Evolutionary conservation across 37 sponge, comb jelly and placozoan species (phyloP).

Genomic region (Theonella swinhoei): DNA sequence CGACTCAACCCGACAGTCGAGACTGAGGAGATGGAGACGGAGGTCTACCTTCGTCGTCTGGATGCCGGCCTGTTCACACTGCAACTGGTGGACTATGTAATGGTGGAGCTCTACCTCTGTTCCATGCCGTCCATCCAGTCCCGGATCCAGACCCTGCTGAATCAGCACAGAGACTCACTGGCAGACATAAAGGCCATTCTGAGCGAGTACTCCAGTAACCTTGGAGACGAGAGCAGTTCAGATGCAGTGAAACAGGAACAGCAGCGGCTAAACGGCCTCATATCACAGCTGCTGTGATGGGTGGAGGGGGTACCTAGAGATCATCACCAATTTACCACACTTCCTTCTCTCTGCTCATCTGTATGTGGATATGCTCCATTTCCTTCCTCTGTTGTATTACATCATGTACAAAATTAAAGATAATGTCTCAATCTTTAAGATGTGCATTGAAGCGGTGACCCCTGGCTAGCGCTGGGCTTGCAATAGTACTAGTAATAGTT

Average conservation of each 20-base stretch:
- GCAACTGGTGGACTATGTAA: conserved; percentile 87
- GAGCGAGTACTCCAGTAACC: conserved; percentile 61
- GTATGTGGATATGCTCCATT: too few relatives aligned
- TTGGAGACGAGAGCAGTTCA: conserved; percentile 32
- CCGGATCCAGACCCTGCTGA: conserved; percentile 65
- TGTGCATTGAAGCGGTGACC: too few relatives aligned
- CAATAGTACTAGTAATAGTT: too few relatives aligned
- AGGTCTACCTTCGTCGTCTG: conserved; percentile 76
- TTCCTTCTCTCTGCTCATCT: background rate
- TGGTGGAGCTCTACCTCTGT: conserved; percentile 69
- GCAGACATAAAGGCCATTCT: conserved; percentile 48
- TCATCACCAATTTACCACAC: background rate
- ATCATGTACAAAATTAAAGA: too few relatives aligned
- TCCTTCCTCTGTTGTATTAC: too few relatives aligned
- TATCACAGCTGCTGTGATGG: background rate
- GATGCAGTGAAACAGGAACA: conserved; percentile 16
- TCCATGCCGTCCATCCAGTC: conserved; percentile 28
- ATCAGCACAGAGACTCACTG: conserved; percentile 65
- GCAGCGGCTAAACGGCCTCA: conserved; percentile 1
- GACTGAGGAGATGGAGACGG: conserved; percentile 67
- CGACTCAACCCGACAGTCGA: background rate
- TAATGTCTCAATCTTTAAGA: too few relatives aligned
- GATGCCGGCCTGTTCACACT: conserved; percentile 95
- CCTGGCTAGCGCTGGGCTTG: too few relatives aligned
- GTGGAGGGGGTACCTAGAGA: background rate